Percentiles rank a stretch among this genome's conserved stretches.
These are phyloP conservation scores for Indicator indicator DNA, from an alignment of 2,113 vertebrate species.

Conservation along the genomic window DNA sequence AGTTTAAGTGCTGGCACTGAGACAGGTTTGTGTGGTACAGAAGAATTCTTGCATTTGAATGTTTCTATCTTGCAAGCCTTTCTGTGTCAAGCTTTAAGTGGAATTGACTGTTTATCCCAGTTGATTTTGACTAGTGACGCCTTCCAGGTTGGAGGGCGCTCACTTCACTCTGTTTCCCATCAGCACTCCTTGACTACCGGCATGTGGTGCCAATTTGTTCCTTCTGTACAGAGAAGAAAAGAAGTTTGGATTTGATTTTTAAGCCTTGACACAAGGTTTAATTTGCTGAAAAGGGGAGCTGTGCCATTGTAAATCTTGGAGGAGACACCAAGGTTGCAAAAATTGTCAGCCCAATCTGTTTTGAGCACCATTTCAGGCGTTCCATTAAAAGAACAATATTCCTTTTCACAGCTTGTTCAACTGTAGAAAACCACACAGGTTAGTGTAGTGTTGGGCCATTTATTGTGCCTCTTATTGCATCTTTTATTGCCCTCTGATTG, in stretches of 20 bases:
- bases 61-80: slow-evolving; percentile 64
- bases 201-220: slow-evolving; percentile 82
- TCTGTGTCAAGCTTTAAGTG: slow-evolving; percentile 70
- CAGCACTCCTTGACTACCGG: slow-evolving; percentile 70
- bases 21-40: slow-evolving; percentile 67
- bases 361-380: slow-evolving; percentile 34
- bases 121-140: slow-evolving; percentile 70
- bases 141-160: slow-evolving; percentile 71
- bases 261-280: slow-evolving; percentile 80
- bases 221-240: slow-evolving; percentile 74
- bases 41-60: slow-evolving; percentile 66
- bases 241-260: slow-evolving; percentile 78
- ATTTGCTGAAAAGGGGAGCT: slow-evolving; percentile 79
- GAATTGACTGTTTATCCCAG: slow-evolving; percentile 73
- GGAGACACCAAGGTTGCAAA: slow-evolving; percentile 72
- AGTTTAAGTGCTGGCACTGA: slow-evolving; percentile 65
- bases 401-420: slow-evolving; percentile 50
- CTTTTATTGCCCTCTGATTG: slow-evolving; percentile 10
- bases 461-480: background rate
- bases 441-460: background rate
- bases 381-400: slow-evolving; percentile 64
- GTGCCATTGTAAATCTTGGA: slow-evolving; percentile 78
- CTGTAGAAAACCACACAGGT: slow-evolving; percentile 37
- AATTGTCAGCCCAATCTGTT: slow-evolving; percentile 69
- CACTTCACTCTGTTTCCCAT: slow-evolving; percentile 74